These are phyloP conservation scores for Bryconaethiops microstoma DNA, from an alignment of 2,797 vertebrate genomes.

Conservation along the genomic window DNA sequence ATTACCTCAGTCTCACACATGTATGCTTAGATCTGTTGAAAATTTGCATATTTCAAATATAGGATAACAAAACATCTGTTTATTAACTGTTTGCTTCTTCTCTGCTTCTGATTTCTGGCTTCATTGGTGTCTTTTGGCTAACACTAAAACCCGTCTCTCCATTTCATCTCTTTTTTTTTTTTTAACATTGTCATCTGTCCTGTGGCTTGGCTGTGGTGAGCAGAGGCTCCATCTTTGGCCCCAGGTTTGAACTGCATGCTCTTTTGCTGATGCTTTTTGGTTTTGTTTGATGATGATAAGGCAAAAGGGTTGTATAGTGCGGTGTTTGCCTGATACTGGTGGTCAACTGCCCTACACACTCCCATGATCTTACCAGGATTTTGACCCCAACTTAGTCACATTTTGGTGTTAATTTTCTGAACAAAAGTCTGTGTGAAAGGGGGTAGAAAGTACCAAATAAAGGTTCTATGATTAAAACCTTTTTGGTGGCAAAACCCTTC, in stretches of 20 bases:
- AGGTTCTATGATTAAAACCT: too few species aligned
- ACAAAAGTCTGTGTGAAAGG: too few species aligned
- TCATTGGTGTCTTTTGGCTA: not conserved
- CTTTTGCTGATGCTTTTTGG: slow-evolving; percentile 37
- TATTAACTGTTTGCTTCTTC: not conserved
- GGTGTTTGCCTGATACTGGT: too few species aligned
- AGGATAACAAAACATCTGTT: too few species aligned
- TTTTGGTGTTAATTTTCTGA: too few species aligned
- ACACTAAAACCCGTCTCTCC: slow-evolving; percentile 25
- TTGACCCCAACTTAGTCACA: too few species aligned
- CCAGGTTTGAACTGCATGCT: slow-evolving; percentile 73
- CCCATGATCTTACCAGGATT: too few species aligned
- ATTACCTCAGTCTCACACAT: not conserved
- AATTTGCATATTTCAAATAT: not conserved
- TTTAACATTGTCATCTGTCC: slow-evolving; percentile 47
- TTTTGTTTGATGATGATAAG: slow-evolving; percentile 37
- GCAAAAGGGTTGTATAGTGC: not conserved
- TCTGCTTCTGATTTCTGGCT: not conserved
- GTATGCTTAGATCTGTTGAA: not conserved
- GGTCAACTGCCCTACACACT: too few species aligned
- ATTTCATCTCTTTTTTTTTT: slow-evolving; percentile 50
- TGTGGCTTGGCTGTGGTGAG: slow-evolving; percentile 59
- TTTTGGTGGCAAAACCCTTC: too few species aligned
- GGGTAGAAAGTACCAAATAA: too few species aligned
- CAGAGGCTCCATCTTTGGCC: slow-evolving; percentile 72